Base-by-base conservation (phyloP, 64 coral and sea anemone species). In the Actinia equina region DNA sequence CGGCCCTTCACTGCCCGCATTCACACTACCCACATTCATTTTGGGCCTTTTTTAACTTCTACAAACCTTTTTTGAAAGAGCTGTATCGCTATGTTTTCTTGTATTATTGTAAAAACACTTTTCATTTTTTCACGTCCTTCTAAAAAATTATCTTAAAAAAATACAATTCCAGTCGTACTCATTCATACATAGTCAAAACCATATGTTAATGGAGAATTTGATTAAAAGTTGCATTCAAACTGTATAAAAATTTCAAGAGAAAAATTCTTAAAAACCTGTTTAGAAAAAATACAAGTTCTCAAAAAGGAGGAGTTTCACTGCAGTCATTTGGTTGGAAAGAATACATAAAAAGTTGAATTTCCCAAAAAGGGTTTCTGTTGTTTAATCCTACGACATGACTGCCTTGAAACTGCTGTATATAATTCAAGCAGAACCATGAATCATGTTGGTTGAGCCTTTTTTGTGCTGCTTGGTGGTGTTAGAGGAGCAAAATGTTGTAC, bases 391-490 rank as follows among this genome's bases (percentile, higher is more conserved):
- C 55, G 13, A 57, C 55, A 57, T 57, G 55, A 12, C 55, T 57
- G 55, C 55, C 55, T 12, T 14, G 6, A 57, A 7, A 16, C 55
- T 7, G 7, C 46, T 49, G 7, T 57, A 57, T 57, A 16, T 13
- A 5, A 12, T 57, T 57, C 3, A 57, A 57, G 46, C 46, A 49
- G 55, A 57, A 57, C 55, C 15, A 2, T 14, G 17, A 41, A 15
- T 74, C 69, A 74, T 30, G 22, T 74, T 9, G 12, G 69, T 18
- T 41, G 78, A 22, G 49, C 25, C 55, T 92, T 92, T 76, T 92
- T 92, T 27, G 90, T 87, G 19, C 90, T 92, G 71, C 90, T 92
- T 23, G 90, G 90, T 19, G 90, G 90, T 8, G 90, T 92, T 16
- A 69, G 43, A 2, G 90, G 90, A 18, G 59, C 82, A 37, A 87